Base-by-base conservation (phyloP, 2,113 vertebrate species). In the Otus sunia region DNA sequence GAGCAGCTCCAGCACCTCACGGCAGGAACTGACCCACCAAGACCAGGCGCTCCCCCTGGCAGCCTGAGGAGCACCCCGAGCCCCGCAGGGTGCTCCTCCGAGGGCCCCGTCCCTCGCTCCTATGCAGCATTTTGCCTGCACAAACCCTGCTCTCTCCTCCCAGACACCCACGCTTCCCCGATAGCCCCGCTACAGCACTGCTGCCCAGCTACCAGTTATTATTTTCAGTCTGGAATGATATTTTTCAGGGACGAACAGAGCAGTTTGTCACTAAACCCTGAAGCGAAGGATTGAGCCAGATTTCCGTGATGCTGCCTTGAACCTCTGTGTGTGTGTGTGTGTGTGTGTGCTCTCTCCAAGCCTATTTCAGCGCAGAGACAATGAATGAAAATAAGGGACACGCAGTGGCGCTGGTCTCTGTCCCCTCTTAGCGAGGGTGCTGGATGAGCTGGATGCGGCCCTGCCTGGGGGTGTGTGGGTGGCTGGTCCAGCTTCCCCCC, bases 101-200 rank as follows among this genome's bases (percentile, higher is more conserved):
- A 12, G 39, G 30, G 49, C n/a, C 68, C 37, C 29, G 2, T 19
- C 79, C 88, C 75, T 32, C 3, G 4, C 49, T 83, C 12, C 96
- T 95, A 19, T 95, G 96, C 96, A 97, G 92, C 86, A 94, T 94
- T 96, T 56, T 75, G 41, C 56, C 93, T 36, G 95, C 91, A 78
- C 87, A 73, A 85, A 6, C 52, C 71, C 59, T 2, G 59, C 75
- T 82, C 68, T 45, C 94, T 68, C 86, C 68, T 58, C 39, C 47
- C 84, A 67, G 67, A 60, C 92, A 71, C 92, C 95, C 93, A 86
- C 90, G 55, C 93, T 21, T 36, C 68, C 49, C 77, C 1, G 13
- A 2, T 2, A 78, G 69, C 93, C 78, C 78, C 1, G 9, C 68
- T 12, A 32, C 2, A 10, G 16, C 56, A 26, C 79, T 1, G 66